Percentiles rank a stretch among this genome's conserved stretches.
Conservation (phyloP, 2,797 vertebrate genomes). For the Ctenopoma kingsleyae region DNA sequence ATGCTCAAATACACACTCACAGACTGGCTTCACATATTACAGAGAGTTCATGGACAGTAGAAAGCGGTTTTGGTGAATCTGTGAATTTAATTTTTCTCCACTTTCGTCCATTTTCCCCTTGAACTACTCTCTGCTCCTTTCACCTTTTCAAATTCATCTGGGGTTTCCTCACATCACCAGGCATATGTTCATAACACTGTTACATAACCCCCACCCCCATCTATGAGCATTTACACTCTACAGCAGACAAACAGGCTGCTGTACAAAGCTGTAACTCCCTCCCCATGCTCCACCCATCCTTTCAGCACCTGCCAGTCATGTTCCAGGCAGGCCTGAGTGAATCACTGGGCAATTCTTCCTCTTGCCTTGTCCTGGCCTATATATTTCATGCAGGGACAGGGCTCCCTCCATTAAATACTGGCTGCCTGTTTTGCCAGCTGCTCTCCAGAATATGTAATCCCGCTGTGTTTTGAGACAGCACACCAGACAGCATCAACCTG, state of each 20-base stretch:
- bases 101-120: conserved; percentile 19
- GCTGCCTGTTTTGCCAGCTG: conserved; percentile 63
- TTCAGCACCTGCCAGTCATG: conserved; percentile 70
- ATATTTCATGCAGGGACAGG: conserved; percentile 61
- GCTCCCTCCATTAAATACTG: conserved; percentile 68
- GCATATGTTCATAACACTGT: conserved; percentile 72
- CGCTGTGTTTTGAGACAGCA: conserved; percentile 48
- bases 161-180: conserved; percentile 69
- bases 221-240: conserved; percentile 59
- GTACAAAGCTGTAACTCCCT: conserved; percentile 57
- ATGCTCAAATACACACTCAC: conserved; percentile 57
- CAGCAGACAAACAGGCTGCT: conserved; percentile 73
- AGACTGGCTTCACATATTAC: conserved; percentile 43
- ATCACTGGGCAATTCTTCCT: conserved; percentile 75
- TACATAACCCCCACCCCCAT: conserved; percentile 71
- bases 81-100: conserved; percentile 15
- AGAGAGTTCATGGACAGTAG: conserved; percentile 20
- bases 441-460: conserved; percentile 66
- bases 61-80: conserved; percentile 28
- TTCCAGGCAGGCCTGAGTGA: conserved; percentile 71
- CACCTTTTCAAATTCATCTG: conserved; percentile 53
- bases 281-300: conserved; percentile 45
- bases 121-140: conserved; percentile 28
- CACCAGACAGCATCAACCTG: conserved; percentile 35
- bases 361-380: conserved; percentile 73